Evolutionary conservation across 2,888 invertebrate genomes (phyloP), one percentile per base, ranked within the genome.

Genomic region (Brenthis daphne): DNA sequence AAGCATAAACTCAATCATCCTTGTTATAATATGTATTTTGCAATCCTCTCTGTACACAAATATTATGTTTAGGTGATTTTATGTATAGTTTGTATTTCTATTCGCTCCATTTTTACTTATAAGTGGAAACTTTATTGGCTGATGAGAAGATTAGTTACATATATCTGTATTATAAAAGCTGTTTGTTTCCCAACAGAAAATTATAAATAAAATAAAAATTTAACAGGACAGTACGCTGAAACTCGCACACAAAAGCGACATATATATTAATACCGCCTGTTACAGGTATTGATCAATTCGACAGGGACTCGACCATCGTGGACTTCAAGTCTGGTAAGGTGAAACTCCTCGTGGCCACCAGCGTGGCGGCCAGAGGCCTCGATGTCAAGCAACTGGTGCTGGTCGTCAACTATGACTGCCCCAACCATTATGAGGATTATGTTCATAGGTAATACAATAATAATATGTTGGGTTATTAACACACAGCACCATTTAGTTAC

Each of bases 361-460:
- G 99, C 14, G 99, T 99, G 2, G 99, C 99, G 4, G 99, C 99
- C 0, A 93, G 99, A 67, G 99, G 99, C 0, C 93, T 99, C n/a
- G 99, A 99, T 86, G 99, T 99, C 0, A 99, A 99, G 84, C 98
- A 99, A 79, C 94, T 99, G 65, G 98, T 99, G 80, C 92, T 99
- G 47, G 99, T 99, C 2, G 96, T 99, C 14, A 99, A 99, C 90
- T 99, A 99, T 87, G 99, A 99, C 89, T 99, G 99, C 81, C 99
- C 99, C 0, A 99, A 99, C 89, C 99, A 99, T 88, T 99, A 99
- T 83, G 99, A 99, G 89, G 99, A 99, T 88, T 99, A 99, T 86
- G 99, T 99, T 24, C 99, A 99, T 87, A 92, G 94, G 94, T 94
- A n/a, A 75, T 29, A 29, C 5, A 29, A 29, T 29, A 29, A 29